Conservation (phyloP, 2,797 vertebrate genomes). For the Macropodus opercularis region DNA sequence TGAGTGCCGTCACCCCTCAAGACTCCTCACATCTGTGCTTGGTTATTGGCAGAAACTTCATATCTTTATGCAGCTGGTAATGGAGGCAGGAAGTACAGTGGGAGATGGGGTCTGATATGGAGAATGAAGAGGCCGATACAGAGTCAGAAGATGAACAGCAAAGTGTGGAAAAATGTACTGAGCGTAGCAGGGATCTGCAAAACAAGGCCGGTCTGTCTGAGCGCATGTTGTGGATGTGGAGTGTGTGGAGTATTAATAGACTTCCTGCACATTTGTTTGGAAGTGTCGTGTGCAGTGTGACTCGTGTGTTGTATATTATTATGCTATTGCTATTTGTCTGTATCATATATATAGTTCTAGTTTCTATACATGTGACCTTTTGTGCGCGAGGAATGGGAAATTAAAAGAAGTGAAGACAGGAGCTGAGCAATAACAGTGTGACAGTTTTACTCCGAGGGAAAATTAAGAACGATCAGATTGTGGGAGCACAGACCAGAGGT, state of each 20-base stretch:
- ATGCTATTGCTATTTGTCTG: too few species aligned
- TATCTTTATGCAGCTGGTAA: constrained; percentile 61
- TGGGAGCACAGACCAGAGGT: constrained; percentile 1
- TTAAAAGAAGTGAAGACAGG: constrained; percentile 4
- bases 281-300: constrained; percentile 38
- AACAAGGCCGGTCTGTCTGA: constrained; percentile 18
- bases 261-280: constrained; percentile 71
- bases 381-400: constrained; percentile 23
- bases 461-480: constrained; percentile 22
- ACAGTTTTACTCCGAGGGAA: neutral
- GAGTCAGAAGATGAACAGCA: constrained; percentile 30
- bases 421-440: neutral
- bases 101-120: constrained; percentile 65
- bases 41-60: constrained; percentile 63
- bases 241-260: constrained; percentile 67
- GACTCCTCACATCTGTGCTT: constrained; percentile 67
- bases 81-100: constrained; percentile 51
- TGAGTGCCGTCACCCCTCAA: constrained; percentile 50
- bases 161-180: constrained; percentile 20
- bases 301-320: constrained; percentile 12
- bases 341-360: too few species aligned
- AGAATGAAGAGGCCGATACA: constrained; percentile 42
- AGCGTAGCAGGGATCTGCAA: constrained; percentile 32
- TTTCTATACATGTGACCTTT: constrained; percentile 30
- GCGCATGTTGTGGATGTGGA: constrained; percentile 45